Conservation (phyloP, 2,888 invertebrate genomes). For the Saturnia pavonia region DNA sequence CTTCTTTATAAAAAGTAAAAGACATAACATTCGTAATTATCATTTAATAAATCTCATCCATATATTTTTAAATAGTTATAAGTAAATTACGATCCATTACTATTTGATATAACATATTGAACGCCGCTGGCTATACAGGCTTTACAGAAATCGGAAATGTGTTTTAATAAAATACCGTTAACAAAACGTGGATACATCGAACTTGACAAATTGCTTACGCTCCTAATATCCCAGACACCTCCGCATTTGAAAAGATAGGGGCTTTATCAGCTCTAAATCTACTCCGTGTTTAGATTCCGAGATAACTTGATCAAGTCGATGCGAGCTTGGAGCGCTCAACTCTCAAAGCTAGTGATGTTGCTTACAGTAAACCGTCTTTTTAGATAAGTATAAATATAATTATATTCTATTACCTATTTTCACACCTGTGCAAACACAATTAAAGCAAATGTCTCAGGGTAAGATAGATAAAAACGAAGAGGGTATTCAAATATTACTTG, state of each 20-base stretch:
- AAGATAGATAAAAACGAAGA: neutral
- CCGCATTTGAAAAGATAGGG: conserved; percentile 61
- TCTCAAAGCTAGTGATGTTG: conserved; percentile 20
- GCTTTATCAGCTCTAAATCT: conserved; percentile 69
- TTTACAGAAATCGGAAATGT: conserved; percentile 45
- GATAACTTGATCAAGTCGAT: conserved; percentile 73
- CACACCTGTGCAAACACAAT: neutral
- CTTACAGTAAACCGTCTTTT: conserved; percentile 20
- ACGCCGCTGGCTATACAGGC: conserved; percentile 40
- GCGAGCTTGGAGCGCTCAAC: conserved; percentile 39
- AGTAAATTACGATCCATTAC: conserved; percentile 28
- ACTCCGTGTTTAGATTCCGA: conserved; percentile 67
- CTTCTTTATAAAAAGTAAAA: neutral
- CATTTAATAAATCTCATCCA: conserved; percentile 1
- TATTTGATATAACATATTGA: conserved; percentile 37
- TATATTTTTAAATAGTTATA: conserved; percentile 14
- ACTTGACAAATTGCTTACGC: conserved; percentile 80
- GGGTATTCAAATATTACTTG: neutral
- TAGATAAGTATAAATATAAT: conserved; percentile 5
- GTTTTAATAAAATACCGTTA: conserved; percentile 59
- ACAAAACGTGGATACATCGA: conserved; percentile 65
- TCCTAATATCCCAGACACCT: conserved; percentile 77
- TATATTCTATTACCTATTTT: neutral
- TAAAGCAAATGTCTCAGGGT: neutral
- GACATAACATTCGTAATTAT: neutral